Conservation (phyloP, 2,113 vertebrate species). For the Argyrosomus japonicus region DNA sequence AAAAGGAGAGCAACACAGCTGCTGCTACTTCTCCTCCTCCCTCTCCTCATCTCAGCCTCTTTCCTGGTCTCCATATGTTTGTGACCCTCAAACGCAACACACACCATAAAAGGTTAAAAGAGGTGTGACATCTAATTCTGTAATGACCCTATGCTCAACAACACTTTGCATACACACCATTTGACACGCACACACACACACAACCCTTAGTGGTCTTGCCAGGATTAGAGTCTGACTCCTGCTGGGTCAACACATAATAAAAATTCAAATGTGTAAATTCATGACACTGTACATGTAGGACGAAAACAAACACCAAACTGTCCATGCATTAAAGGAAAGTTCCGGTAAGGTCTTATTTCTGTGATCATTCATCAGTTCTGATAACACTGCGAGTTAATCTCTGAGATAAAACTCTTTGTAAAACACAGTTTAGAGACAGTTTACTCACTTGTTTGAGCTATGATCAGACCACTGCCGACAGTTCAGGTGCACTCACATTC, state of each 20-base stretch:
- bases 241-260: conserved; percentile 40
- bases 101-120: conserved; percentile 65
- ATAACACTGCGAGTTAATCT: not conserved
- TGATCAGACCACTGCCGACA: not conserved
- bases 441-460: not conserved
- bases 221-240: conserved; percentile 25
- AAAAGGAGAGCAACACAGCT: conserved; percentile 67
- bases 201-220: conserved; percentile 9
- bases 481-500: not conserved
- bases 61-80: conserved; percentile 72
- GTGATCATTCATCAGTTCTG: not conserved
- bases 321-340: not conserved
- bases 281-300: not conserved
- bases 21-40: conserved; percentile 30
- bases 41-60: conserved; percentile 24
- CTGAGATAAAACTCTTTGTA: not conserved
- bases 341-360: not conserved
- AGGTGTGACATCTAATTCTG: conserved; percentile 62
- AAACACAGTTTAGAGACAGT: not conserved
- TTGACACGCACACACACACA: conserved; percentile 6
- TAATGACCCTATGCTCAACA: conserved; percentile 28
- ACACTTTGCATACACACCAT: conserved; percentile 6
- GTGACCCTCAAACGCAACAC: conserved; percentile 41
- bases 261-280: conserved; percentile 22
- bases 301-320: not conserved